phyloP scores from a whole-genome alignment of 2,888 invertebrate species.

The Imbricaverruca yamaguchii region DNA sequence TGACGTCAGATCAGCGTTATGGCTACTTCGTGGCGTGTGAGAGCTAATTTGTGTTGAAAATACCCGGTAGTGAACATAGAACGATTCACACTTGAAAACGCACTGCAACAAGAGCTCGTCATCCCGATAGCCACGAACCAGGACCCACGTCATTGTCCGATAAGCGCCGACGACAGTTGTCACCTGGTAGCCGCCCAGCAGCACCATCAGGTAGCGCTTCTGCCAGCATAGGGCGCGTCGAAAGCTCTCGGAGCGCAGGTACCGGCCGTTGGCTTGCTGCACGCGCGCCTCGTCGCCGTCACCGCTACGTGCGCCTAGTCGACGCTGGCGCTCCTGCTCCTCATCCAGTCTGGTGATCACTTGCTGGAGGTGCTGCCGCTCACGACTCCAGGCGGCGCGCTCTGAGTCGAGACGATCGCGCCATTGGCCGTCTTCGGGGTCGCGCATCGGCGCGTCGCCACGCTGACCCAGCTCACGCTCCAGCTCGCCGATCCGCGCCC shows the following conservation, averaged over 20 bases:
- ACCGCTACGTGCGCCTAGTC: neutral
- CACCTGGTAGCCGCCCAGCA: constrained; percentile 53
- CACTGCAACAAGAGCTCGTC: no score
- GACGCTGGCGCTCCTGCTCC: neutral
- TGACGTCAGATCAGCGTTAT: no score
- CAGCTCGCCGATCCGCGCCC: constrained; percentile 46
- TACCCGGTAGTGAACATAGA: no score
- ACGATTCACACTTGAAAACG: no score
- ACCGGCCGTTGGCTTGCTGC: constrained; percentile 51
- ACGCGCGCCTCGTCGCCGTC: neutral
- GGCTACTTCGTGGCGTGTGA: no score
- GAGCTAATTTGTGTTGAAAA: no score
- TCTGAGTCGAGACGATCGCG: constrained; percentile 33
- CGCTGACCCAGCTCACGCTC: constrained; percentile 36
- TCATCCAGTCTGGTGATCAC: constrained; percentile 34
- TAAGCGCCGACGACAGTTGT: no score
- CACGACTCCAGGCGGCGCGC: constrained; percentile 34
- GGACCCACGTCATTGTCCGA: no score
- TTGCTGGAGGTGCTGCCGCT: constrained; percentile 33
- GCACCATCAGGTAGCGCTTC: constrained; percentile 72
- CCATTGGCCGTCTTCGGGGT: neutral
- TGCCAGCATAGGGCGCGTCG: constrained; percentile 83
- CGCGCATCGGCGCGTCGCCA: neutral
- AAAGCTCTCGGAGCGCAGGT: constrained; percentile 72
- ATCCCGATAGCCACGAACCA: no score